phyloP scores from a whole-genome alignment of 2,113 vertebrate species.

The Leptosomus discolor region DNA sequence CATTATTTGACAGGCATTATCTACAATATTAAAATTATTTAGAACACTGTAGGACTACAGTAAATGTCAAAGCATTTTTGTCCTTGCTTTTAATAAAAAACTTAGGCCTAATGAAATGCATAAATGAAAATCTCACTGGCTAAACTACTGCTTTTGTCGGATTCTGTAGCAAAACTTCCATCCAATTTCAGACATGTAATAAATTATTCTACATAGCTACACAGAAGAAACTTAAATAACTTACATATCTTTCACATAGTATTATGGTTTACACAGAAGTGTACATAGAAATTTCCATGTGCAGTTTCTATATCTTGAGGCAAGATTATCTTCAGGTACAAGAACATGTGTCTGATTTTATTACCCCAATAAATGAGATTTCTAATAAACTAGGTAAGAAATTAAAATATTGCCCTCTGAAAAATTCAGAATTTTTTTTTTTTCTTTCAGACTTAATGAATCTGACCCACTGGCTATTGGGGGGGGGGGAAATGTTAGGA shows the following conservation, averaged over 20 bases:
- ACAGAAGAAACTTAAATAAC: not conserved
- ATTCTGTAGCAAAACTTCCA: not conserved
- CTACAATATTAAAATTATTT: not conserved
- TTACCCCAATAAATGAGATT: not conserved
- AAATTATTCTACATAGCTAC: not conserved
- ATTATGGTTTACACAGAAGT: not conserved
- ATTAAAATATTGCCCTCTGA: not conserved
- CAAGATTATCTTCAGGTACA: not conserved
- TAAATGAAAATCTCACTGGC: not conserved
- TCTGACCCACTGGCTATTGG: not conserved
- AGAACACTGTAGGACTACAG: not conserved
- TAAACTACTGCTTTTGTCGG: not conserved
- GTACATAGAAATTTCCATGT: not conserved
- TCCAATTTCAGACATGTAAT: not conserved
- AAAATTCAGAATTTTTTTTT: not conserved
- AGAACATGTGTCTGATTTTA: not conserved
- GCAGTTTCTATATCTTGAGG: not conserved
- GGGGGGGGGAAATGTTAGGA: fast-evolving
- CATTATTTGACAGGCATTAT: not conserved
- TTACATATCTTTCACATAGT: not conserved
- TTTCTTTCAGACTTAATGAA: not conserved
- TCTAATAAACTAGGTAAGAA: not conserved
- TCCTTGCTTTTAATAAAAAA: not conserved
- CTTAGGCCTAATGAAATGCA: not conserved
- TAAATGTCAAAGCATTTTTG: not conserved